Evolutionary conservation across 2,888 invertebrate genomes (phyloP).

Genomic region (Syrphus vitripennis): DNA sequence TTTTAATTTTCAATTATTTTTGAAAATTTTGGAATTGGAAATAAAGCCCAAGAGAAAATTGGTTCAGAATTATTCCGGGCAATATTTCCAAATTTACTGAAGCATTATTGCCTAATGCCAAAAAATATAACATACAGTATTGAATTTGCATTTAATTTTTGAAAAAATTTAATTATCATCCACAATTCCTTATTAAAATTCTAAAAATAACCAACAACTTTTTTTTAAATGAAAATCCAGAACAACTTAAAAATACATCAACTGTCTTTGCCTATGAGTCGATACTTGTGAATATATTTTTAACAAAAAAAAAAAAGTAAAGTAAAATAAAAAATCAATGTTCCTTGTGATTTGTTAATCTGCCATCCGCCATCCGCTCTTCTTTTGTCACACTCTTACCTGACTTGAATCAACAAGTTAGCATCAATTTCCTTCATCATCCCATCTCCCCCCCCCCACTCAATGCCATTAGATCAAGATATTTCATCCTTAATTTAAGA

Average conservation of each 20-base stretch:
- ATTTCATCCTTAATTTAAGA: conserved; percentile 71
- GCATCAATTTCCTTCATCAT: conserved; percentile 48
- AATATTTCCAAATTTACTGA: too few relatives aligned
- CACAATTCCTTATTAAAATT: too few relatives aligned
- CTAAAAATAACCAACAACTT: too few relatives aligned
- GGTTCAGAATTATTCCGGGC: too few relatives aligned
- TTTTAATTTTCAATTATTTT: too few relatives aligned
- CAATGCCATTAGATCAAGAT: conserved; percentile 68
- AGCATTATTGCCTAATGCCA: too few relatives aligned
- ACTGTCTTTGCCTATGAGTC: conserved; percentile 33
- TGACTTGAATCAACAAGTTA: conserved; percentile 70
- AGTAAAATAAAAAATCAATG: conserved; percentile 56
- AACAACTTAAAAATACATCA: conserved; percentile 57
- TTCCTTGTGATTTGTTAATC: conserved; percentile 64
- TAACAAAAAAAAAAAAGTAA: background rate
- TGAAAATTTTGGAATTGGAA: too few relatives aligned
- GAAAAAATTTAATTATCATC: too few relatives aligned
- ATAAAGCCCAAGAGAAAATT: too few relatives aligned
- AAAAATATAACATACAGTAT: too few relatives aligned
- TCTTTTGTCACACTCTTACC: conserved; percentile 60
- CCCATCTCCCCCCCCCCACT: background rate
- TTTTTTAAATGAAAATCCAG: too few relatives aligned
- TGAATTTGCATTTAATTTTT: too few relatives aligned
- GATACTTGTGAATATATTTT: background rate
- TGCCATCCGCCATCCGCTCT: conserved; percentile 47